A percentile compares a stretch with the other conserved stretches of the same genome.
Evolutionary conservation across 2,797 vertebrate genomes (phyloP).

Genomic region (Neosalanx taihuensis): DNA sequence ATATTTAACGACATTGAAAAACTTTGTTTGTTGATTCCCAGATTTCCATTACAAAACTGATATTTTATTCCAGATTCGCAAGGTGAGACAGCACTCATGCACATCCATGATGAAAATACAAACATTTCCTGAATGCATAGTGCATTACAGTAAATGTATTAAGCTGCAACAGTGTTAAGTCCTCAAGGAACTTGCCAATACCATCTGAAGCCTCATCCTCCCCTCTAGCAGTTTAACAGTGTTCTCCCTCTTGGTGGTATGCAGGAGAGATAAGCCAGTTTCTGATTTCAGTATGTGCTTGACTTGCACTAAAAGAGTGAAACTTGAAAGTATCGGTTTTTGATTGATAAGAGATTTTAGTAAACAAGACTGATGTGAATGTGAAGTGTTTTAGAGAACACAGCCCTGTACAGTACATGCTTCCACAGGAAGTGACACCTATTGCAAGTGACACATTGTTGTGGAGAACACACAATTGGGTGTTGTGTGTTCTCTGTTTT

Average conservation of each 20-base stretch:
- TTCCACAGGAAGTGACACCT: constrained; percentile 2
- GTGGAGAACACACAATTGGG: background rate
- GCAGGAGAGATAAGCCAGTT: constrained; percentile 13
- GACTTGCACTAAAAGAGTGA: constrained; percentile 38
- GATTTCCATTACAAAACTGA: too few relatives aligned
- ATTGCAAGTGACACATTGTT: background rate
- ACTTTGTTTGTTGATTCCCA: too few relatives aligned
- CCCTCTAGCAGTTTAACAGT: too few relatives aligned
- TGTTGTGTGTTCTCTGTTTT: background rate
- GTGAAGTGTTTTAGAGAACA: background rate
- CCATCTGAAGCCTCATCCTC: too few relatives aligned
- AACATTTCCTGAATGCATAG: too few relatives aligned
- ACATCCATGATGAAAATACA: too few relatives aligned
- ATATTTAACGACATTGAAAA: too few relatives aligned
- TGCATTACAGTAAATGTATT: too few relatives aligned
- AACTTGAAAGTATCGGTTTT: constrained; percentile 51
- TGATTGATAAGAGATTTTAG: background rate
- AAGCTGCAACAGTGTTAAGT: too few relatives aligned
- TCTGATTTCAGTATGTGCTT: background rate
- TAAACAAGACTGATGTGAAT: background rate
- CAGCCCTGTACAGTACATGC: background rate
- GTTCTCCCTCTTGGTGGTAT: background rate
- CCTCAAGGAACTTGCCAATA: too few relatives aligned
- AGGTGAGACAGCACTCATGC: too few relatives aligned
- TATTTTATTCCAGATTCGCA: too few relatives aligned